Base-by-base conservation (phyloP, 2,888 invertebrate species). In the Chirona hameri region DNA sequence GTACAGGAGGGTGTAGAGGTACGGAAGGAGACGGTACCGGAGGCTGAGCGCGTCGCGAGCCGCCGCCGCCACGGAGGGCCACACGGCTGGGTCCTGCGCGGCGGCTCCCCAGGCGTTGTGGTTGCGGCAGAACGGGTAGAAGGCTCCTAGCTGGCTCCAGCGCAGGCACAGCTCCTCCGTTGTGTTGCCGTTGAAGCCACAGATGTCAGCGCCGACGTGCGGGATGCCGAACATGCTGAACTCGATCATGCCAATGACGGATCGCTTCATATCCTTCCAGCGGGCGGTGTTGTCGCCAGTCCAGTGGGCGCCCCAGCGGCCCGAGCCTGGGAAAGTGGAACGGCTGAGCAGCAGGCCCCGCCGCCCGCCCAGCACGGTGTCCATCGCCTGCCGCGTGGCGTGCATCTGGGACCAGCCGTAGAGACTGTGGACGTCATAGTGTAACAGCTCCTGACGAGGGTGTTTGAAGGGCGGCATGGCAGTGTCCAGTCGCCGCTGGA, bases 201-300 rank as follows among this genome's bases (percentile, higher is more conserved):
- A n/a, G n/a, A n/a, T n/a, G n/a, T n/a, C n/a, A n/a, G n/a, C n/a
- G n/a, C n/a, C n/a, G n/a, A n/a, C n/a, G n/a, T n/a, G n/a, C n/a
- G n/a, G n/a, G 48, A 95, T 90, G 29, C 95, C 95, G 88, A 93
- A 95, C 84, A 95, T 87, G 86, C 92, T 93, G 88, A 92, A 93
- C 86, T 91, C 92, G 79, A 95, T 88, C 84, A 94, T 87, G 86
- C 93, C 85, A 21, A 83, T 79, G 65, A 84, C 82, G 55, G 84
- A 84, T 27, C 81, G 55, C 18, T 52, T 52, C 18, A 84, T 83
- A 81, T 84, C 79, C 14, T 57, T n/a, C 84, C 84, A 85, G 2
- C 82, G 83, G 5, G 84, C 83, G 1, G 83, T 60, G 84, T 85
- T 85, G 65, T 96, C 95, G 0, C 95, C 96, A 85, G 93, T 92